Evolutionary conservation across 2,888 invertebrate genomes (phyloP), one percentile per base, ranked within the genome.

Genomic region (Trissonchulus sp.): DNA sequence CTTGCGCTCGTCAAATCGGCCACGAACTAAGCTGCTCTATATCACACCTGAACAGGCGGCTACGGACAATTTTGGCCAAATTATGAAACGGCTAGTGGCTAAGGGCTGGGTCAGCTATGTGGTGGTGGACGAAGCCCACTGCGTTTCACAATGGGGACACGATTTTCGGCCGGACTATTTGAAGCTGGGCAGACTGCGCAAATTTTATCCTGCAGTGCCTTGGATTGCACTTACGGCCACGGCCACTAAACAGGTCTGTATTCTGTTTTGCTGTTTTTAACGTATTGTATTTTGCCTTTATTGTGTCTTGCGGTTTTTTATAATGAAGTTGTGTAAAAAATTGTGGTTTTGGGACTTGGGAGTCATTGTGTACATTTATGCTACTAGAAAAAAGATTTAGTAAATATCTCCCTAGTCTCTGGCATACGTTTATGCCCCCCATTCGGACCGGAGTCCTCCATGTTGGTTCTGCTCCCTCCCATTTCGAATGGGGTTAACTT

Each of bases 111-210:
- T 48, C 8, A 15, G 15, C 0, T 94, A 93, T 85, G 90, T 99
- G 81, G 91, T 96, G 33, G 92, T 99, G 18, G 99, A 99, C 86
- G 99, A 99, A 87, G 96, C 95, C 0, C 96, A 96, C 86, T 96
- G 96, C 87, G 94, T 99, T 0, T 95, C 94, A 81, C 92, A 98
- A 82, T 99, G 98, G 99, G 99, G 99, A 0, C 98, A 98, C 86
- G 97, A 98, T 86, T 99, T 99, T 77, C 88, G 95, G 3, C 94
- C 94, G 0, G 94, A 94, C 85, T 99, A 97, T 85, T 88, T 97
- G 33, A 93, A 93, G 85, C 87, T 99, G 34, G 94, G 95, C 0
- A 83, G 86, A 15, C 48, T 48, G 48, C 48, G 48, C 48, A 8
- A 48, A 23, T 23, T 48, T 8, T 48, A 15, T 23, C 48, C 48